Conservation (phyloP, 2,888 invertebrate species). For the Monopis laevigella region DNA sequence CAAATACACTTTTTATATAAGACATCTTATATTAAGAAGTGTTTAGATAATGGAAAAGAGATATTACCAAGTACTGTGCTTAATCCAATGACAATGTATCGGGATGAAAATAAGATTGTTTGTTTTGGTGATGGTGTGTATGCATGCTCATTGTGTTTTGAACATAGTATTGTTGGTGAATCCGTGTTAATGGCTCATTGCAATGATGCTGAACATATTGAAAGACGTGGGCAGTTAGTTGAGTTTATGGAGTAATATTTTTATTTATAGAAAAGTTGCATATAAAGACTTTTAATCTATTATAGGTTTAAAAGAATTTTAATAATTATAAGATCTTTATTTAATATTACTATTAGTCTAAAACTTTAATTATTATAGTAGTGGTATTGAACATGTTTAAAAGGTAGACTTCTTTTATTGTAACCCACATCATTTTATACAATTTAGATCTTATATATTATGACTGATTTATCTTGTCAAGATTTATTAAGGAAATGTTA, state of each 20-base stretch:
- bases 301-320: no score
- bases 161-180: slow-evolving; percentile 48
- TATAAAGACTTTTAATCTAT: slow-evolving; percentile 16
- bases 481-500: no score
- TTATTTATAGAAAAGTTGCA: slow-evolving; percentile 22
- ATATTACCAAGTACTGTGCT: slow-evolving; percentile 53
- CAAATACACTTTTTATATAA: slow-evolving; percentile 56
- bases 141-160: slow-evolving; percentile 54
- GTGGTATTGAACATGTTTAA: no score
- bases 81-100: slow-evolving; percentile 55
- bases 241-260: slow-evolving; percentile 35
- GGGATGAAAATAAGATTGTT: slow-evolving; percentile 57
- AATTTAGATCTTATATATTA: no score
- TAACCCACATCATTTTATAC: no score
- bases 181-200: slow-evolving; percentile 52
- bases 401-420: no score
- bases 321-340: no score
- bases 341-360: no score
- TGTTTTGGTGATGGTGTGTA: slow-evolving; percentile 55
- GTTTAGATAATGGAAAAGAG: slow-evolving; percentile 42
- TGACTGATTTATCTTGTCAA: no score
- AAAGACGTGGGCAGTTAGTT: slow-evolving; percentile 32
- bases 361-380: no score
- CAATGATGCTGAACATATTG: slow-evolving; percentile 33
- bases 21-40: slow-evolving; percentile 55